These are phyloP conservation scores for Porites rus DNA, from an alignment of 92 coral and sea anemone species.

Conservation along the genomic window DNA sequence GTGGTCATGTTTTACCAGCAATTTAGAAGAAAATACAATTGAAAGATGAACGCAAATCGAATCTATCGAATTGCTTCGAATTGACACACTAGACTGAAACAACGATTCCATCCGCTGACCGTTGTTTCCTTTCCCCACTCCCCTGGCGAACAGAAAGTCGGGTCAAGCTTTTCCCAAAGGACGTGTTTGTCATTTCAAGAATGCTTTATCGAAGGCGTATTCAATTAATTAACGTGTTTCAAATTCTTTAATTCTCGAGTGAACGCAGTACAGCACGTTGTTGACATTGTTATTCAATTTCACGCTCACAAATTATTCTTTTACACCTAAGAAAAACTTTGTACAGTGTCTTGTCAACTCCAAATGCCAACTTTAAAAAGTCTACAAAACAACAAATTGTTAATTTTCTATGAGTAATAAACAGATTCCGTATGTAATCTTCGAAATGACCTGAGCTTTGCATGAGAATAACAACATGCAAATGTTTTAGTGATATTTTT, in stretches of 20 bases:
- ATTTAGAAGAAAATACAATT: too few species aligned
- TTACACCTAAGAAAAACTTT: neutral
- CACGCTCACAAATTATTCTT: neutral
- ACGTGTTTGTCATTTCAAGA: slow-evolving; percentile 16
- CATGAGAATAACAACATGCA: slow-evolving; percentile 14
- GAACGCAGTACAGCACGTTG: neutral
- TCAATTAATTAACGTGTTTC: neutral
- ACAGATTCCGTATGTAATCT: neutral
- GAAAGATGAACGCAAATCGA: neutral
- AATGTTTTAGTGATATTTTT: slow-evolving; percentile 34
- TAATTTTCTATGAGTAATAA: neutral
- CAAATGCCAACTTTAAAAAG: neutral
- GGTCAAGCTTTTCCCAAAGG: slow-evolving; percentile 27
- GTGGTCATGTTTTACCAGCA: slow-evolving; percentile 57
- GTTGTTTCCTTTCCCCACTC: neutral
- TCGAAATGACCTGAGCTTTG: neutral
- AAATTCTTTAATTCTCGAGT: slow-evolving; percentile 9
- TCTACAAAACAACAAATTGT: neutral
- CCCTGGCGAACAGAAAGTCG: neutral
- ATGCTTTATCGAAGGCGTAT: neutral
- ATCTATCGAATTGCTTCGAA: neutral
- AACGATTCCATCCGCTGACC: slow-evolving; percentile 27
- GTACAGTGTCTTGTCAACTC: neutral
- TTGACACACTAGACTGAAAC: neutral
- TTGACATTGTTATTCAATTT: neutral